These are phyloP conservation scores for Heptranchias perlo DNA, from an alignment of 2,113 vertebrate genomes.

Conservation along the genomic window DNA sequence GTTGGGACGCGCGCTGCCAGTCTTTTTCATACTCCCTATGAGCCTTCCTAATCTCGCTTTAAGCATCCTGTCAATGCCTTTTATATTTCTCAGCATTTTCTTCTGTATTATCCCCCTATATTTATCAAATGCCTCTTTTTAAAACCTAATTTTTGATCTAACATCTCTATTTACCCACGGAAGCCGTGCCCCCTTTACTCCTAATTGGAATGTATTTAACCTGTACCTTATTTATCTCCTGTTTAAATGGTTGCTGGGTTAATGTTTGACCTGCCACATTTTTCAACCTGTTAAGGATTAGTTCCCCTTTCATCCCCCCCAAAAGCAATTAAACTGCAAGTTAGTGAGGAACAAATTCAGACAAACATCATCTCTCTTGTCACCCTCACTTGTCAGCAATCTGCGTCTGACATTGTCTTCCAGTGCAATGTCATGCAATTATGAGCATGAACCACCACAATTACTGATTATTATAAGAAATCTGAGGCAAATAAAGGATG, in stretches of 20 bases:
- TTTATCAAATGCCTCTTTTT: neutral
- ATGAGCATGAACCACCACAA: neutral
- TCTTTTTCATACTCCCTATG: too few species aligned
- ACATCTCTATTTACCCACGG: neutral
- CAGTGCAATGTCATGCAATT: neutral
- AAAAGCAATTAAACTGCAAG: neutral
- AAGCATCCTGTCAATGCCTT: too few species aligned
- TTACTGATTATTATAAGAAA: neutral
- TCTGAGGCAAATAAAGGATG: neutral
- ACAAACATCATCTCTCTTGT: neutral
- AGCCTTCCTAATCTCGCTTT: too few species aligned
- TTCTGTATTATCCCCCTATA: neutral
- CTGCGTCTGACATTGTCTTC: neutral
- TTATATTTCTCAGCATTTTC: neutral
- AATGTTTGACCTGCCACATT: neutral
- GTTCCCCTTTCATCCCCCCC: neutral
- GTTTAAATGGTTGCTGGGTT: neutral
- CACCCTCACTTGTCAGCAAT: neutral
- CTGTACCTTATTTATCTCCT: neutral
- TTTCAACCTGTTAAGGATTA: neutral
- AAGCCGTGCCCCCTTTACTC: neutral
- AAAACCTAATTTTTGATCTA: neutral
- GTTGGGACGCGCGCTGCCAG: too few species aligned
- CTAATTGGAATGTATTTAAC: neutral
- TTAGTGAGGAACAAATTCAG: neutral